Percentiles rank a stretch among this genome's conserved stretches.
phyloP scores from a whole-genome alignment of 2,888 invertebrate genomes.

The Epinotia demarniana region DNA sequence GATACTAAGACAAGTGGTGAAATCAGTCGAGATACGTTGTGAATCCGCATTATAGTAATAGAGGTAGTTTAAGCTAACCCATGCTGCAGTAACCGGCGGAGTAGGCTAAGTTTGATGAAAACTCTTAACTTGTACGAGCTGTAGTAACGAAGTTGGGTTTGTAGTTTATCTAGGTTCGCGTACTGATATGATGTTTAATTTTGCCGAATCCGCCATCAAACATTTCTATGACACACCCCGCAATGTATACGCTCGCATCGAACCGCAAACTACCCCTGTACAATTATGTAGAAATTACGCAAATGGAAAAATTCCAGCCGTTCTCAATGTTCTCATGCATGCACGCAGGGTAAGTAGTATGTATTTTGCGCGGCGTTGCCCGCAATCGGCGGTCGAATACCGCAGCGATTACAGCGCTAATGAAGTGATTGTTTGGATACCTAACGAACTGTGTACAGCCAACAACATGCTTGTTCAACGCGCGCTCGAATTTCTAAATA shows the following conservation, averaged over 20 bases:
- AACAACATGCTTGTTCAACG: constrained; percentile 46
- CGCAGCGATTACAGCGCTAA: constrained; percentile 78
- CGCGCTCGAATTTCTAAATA: constrained; percentile 57
- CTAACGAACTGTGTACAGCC: constrained; percentile 75
- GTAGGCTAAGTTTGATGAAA: constrained; percentile 38
- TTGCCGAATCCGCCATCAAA: not conserved
- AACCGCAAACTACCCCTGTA: not conserved
- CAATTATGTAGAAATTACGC: constrained; percentile 32
- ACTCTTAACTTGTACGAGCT: constrained; percentile 36
- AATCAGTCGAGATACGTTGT: too few relatives aligned
- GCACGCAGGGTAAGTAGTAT: constrained; percentile 20
- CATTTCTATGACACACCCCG: not conserved
- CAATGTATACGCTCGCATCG: not conserved
- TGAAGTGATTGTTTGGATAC: constrained; percentile 81
- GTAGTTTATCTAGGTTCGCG: not conserved
- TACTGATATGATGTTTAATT: not conserved
- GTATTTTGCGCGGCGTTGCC: constrained; percentile 47
- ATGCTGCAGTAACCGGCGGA: constrained; percentile 1
- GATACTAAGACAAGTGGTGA: too few relatives aligned
- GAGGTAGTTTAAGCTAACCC: constrained; percentile 22
- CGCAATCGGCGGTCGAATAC: constrained; percentile 60
- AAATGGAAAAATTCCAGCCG: constrained; percentile 31
- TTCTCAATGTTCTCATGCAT: constrained; percentile 27
- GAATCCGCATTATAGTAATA: not conserved
- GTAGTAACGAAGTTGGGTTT: constrained; percentile 13